phyloP scores from a whole-genome alignment of 2,888 invertebrate genomes.

The Meta bourneti region DNA sequence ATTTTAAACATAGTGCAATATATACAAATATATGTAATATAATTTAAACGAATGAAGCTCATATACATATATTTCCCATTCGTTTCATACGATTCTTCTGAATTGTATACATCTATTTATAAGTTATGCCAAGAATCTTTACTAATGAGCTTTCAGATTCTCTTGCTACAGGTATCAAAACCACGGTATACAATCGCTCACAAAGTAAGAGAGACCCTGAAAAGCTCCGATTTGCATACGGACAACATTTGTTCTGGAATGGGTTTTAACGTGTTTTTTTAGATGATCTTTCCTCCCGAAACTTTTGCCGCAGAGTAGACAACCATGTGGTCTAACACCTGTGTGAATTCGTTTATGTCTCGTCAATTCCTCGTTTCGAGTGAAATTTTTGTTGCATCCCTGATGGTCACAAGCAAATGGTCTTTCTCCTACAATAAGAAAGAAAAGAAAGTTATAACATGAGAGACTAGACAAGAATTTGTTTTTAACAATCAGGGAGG shows the following conservation, averaged over 20 bases:
- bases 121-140: no score
- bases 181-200: constrained; percentile 64
- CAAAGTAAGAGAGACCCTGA: constrained; percentile 60
- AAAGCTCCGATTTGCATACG: constrained; percentile 55
- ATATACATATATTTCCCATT: not conserved
- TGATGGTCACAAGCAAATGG: constrained; percentile 93
- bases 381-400: constrained; percentile 93
- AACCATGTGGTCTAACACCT: constrained; percentile 91
- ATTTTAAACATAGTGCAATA: not conserved
- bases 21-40: not conserved
- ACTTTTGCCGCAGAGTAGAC: constrained; percentile 92
- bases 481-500: no score
- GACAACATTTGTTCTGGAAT: constrained; percentile 81
- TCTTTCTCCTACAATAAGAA: constrained; percentile 86
- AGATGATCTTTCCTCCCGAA: constrained; percentile 97
- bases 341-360: constrained; percentile 95
- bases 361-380: constrained; percentile 94
- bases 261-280: constrained; percentile 95
- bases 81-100: not conserved
- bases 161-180: constrained; percentile 12
- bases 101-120: not conserved
- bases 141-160: no score
- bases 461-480: no score
- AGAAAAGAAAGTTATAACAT: not conserved
- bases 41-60: not conserved